These are phyloP conservation scores for Lasioglossum baleicum DNA, from an alignment of 1,140 invertebrate genomes.

Conservation along the genomic window DNA sequence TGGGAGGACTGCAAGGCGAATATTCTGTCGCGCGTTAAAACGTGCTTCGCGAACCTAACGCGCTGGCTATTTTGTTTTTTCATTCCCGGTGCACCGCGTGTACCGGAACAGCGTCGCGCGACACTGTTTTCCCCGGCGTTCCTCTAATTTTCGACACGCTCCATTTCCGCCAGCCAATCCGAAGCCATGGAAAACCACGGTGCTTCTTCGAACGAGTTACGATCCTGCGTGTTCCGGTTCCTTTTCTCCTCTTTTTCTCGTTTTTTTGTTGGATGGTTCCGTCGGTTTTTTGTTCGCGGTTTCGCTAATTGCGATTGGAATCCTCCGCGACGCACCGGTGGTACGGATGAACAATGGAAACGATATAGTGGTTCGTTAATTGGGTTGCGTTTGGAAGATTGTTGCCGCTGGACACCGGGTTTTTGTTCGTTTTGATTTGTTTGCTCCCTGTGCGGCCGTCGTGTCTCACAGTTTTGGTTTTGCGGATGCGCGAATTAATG, in stretches of 20 bases:
- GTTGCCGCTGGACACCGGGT: too few species aligned
- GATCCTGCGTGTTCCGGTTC: neutral
- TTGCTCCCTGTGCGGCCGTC: too few species aligned
- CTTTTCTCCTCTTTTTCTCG: too few species aligned
- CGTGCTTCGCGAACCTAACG: conserved; percentile 9
- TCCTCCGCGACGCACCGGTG: too few species aligned
- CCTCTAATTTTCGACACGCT: conserved; percentile 12
- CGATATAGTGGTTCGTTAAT: too few species aligned
- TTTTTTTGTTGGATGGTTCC: too few species aligned
- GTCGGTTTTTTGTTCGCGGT: neutral
- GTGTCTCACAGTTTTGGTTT: too few species aligned
- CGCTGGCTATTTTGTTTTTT: conserved; percentile 4
- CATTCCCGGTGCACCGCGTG: conserved; percentile 7
- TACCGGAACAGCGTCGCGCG: neutral
- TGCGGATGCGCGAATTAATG: too few species aligned
- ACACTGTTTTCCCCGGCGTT: neutral
- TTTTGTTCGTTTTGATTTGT: too few species aligned
- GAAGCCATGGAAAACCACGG: too few species aligned
- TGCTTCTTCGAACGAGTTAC: neutral
- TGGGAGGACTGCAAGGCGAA: neutral
- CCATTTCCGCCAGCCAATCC: neutral
- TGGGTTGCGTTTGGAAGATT: too few species aligned
- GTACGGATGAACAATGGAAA: too few species aligned
- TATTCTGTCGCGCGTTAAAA: conserved; percentile 18
- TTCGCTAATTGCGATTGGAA: neutral